phyloP scores from a whole-genome alignment of 2,888 invertebrate genomes.

The Lycia hirtaria region DNA sequence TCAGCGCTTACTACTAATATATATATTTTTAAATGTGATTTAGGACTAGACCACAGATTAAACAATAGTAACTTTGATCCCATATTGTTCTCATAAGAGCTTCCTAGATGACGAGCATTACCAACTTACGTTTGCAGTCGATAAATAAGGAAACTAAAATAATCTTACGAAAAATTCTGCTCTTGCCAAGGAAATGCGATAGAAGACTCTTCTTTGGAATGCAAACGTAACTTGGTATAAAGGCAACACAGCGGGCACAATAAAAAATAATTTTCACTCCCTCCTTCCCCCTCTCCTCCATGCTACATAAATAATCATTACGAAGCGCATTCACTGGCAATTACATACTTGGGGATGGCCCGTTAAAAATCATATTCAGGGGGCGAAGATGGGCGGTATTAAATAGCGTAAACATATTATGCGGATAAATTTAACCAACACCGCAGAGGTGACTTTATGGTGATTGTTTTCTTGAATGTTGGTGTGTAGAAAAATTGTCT shows the following conservation, averaged over 20 bases:
- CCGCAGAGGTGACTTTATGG: neutral
- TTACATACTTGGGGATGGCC: slow-evolving; percentile 73
- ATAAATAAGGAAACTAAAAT: neutral
- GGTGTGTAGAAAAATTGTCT: too few species aligned
- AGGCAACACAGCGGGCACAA: slow-evolving; percentile 47
- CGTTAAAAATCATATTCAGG: slow-evolving; percentile 72
- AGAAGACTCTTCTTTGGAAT: neutral
- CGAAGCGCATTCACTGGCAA: slow-evolving; percentile 69
- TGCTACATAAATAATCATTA: slow-evolving; percentile 75
- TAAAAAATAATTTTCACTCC: slow-evolving; percentile 73
- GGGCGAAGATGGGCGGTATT: slow-evolving; percentile 40
- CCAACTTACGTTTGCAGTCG: neutral
- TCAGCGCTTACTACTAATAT: too few species aligned
- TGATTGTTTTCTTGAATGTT: slow-evolving; percentile 3
- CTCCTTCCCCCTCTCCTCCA: slow-evolving; percentile 43
- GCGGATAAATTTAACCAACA: slow-evolving; percentile 18
- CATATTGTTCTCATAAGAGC: slow-evolving; percentile 26
- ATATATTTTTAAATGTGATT: too few species aligned
- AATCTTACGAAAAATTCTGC: neutral
- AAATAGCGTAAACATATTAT: slow-evolving; percentile 28
- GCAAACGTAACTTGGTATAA: slow-evolving; percentile 11
- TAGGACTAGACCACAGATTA: slow-evolving; percentile 6
- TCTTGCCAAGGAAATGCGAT: neutral
- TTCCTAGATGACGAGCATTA: slow-evolving; percentile 23
- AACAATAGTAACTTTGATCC: neutral